Evolutionary conservation across 37 sponge, comb jelly and placozoan species (phyloP).

Genomic region (Cladorhizidae sp.): DNA sequence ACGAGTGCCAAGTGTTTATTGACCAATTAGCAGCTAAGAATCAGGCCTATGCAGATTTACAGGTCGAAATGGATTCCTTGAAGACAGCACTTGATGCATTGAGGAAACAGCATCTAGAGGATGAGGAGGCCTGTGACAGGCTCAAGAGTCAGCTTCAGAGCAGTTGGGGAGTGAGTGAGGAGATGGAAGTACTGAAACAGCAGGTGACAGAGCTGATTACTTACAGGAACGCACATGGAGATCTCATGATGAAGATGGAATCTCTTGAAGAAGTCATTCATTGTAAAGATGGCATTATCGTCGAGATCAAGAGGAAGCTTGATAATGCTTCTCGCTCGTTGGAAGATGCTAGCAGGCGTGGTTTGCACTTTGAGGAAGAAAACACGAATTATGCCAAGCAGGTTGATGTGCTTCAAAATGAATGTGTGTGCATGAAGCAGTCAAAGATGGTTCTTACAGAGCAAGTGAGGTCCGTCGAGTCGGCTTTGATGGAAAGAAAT

Average conservation of each 20-base stretch:
- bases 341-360: conserved; percentile 6
- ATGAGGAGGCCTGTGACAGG: background rate
- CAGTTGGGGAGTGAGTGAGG: conserved; percentile 22
- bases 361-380: background rate
- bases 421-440: background rate
- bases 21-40: conserved; percentile 32
- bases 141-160: conserved; percentile 28
- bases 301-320: background rate
- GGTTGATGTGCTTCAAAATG: conserved; percentile 18
- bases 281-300: background rate
- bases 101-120: conserved; percentile 19
- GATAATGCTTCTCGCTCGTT: background rate
- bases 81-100: conserved; percentile 26
- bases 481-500: too few relatives aligned
- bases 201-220: background rate
- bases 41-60: conserved; percentile 23
- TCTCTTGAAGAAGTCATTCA: conserved; percentile 5
- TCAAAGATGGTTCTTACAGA: background rate
- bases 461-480: background rate
- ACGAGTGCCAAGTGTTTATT: background rate
- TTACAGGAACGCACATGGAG: background rate
- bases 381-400: conserved; percentile 9
- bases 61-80: conserved; percentile 25
- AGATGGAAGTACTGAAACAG: conserved; percentile 25
- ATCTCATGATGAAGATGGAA: background rate